Conservation (phyloP, 1,140 invertebrate genomes). For the Bombus balteatus region DNA sequence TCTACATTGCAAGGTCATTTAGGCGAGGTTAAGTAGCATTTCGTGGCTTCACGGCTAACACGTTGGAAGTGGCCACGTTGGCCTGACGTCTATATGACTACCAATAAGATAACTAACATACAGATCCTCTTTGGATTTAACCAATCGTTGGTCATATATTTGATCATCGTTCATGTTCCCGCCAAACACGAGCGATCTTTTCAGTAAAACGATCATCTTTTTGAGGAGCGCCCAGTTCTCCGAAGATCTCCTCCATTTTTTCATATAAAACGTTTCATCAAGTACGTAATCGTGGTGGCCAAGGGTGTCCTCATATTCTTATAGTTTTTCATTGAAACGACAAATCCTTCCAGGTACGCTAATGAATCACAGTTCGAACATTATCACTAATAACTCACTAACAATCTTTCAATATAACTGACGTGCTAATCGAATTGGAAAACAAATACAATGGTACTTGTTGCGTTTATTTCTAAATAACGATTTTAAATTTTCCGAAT, state of each 20-base stretch:
- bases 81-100: neutral
- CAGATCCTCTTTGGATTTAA: neutral
- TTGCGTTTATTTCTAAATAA: neutral
- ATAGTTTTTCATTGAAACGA: neutral
- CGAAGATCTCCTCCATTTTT: neutral
- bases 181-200: slow-evolving; percentile 39
- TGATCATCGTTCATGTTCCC: slow-evolving; percentile 31
- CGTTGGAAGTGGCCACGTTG: slow-evolving; percentile 60
- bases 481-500: neutral
- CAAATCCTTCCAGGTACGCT: neutral
- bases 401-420: neutral
- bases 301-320: neutral
- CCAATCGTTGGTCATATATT: slow-evolving; percentile 15
- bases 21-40: slow-evolving; percentile 1
- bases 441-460: neutral
- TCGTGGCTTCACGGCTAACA: slow-evolving; percentile 35
- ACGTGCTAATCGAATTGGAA: neutral
- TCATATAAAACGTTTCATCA: no score
- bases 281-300: neutral
- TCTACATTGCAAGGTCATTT: slow-evolving; percentile 43
- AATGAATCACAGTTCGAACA: neutral
- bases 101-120: slow-evolving; percentile 4
- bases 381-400: neutral
- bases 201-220: slow-evolving; percentile 30
- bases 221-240: neutral